Conservation (phyloP, 2,113 vertebrate genomes). For the Otolemur garnettii region DNA sequence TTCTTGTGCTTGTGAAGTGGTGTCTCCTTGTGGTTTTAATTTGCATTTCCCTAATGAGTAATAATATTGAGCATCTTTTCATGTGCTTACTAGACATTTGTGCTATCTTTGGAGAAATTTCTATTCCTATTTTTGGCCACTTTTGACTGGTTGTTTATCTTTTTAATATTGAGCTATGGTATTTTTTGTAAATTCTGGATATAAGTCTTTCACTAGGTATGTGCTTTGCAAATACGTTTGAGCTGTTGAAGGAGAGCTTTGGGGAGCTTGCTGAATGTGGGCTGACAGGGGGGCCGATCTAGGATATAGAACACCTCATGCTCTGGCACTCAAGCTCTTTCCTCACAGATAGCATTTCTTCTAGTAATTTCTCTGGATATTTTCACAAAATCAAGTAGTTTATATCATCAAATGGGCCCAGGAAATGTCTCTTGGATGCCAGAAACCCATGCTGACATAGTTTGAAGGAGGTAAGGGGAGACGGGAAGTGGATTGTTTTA, state of each 20-base stretch:
- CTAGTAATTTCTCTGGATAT: constrained; percentile 44
- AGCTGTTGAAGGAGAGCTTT: not conserved
- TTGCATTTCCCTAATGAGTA: not conserved
- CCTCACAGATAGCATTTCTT: not conserved
- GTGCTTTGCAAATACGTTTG: not conserved
- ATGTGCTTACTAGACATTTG: not conserved
- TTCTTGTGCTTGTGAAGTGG: not conserved
- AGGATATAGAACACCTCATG: rapidly evolving
- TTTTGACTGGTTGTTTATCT: not conserved
- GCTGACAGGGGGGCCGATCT: not conserved
- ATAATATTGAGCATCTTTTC: not conserved
- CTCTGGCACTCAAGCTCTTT: not conserved
- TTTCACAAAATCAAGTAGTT: constrained; percentile 61
- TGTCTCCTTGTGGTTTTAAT: not conserved
- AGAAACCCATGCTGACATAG: not conserved
- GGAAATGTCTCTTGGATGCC: rapidly evolving
- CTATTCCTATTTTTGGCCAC: not conserved
- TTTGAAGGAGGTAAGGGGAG: not conserved
- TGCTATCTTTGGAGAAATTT: not conserved
- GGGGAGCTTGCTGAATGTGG: not conserved
- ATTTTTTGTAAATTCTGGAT: not conserved
- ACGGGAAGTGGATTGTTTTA: rapidly evolving
- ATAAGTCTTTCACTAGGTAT: not conserved
- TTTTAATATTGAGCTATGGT: not conserved
- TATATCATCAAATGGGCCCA: rapidly evolving